Evolutionary conservation across 1,140 invertebrate genomes (phyloP).

Genomic region (Tetranychus urticae): DNA sequence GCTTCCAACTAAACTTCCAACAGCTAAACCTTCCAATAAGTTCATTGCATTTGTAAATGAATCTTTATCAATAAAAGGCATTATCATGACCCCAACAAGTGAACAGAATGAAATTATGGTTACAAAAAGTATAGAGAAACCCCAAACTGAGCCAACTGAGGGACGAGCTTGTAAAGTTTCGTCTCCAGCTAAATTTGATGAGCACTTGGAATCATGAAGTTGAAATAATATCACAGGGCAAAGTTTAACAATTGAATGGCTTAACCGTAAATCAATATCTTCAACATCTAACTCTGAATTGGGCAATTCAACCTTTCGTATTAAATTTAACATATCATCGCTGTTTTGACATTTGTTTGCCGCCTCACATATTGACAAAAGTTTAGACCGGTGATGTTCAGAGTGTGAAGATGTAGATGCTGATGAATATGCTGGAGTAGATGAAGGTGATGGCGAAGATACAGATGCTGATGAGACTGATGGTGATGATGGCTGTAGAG

Average conservation of each 20-base stretch:
- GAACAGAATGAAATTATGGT: slow-evolving; percentile 35
- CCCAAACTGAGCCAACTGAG: slow-evolving; percentile 25
- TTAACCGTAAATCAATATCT: background rate
- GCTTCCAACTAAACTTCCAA: slow-evolving; percentile 34
- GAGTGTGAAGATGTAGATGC: background rate
- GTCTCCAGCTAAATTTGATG: background rate
- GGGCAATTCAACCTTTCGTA: background rate
- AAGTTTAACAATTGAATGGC: slow-evolving; percentile 5
- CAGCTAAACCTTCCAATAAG: slow-evolving; percentile 36
- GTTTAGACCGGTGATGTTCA: background rate
- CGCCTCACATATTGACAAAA: slow-evolving; percentile 1
- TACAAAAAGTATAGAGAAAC: slow-evolving; percentile 31
- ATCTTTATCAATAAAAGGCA: slow-evolving; percentile 31
- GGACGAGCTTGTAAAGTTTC: background rate
- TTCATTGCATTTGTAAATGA: slow-evolving; percentile 31
- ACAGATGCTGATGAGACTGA: background rate
- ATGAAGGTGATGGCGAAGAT: background rate
- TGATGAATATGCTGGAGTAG: background rate
- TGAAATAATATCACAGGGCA: slow-evolving; percentile 10
- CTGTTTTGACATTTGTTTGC: background rate
- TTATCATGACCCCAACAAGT: slow-evolving; percentile 31
- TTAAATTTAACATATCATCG: slow-evolving; percentile 4
- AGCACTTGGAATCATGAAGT: background rate
- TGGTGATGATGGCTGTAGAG: background rate
- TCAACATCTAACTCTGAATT: background rate